Percentiles rank a stretch among this genome's conserved stretches.
These are phyloP conservation scores for Pygoscelis antarcticus DNA, from an alignment of 2,113 vertebrate genomes.

Conservation along the genomic window DNA sequence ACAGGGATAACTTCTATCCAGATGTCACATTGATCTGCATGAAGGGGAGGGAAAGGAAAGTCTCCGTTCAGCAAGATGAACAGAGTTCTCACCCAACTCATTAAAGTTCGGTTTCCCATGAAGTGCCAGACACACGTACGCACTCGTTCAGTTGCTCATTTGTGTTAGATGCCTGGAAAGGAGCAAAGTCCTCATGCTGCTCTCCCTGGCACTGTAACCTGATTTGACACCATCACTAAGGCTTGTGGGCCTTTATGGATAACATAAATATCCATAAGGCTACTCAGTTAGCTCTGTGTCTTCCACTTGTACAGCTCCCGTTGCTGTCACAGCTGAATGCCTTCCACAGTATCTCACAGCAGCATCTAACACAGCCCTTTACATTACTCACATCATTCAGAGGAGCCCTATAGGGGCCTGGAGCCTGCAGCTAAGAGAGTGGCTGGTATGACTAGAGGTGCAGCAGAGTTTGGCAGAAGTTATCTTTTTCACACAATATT, in stretches of 20 bases:
- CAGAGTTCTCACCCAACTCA: not conserved
- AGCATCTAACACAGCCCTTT: not conserved
- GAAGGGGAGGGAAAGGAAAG: not conserved
- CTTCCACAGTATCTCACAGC: not conserved
- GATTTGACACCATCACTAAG: not conserved
- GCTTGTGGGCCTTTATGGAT: not conserved
- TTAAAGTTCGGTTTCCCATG: not conserved
- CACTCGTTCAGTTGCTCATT: not conserved
- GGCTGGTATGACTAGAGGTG: not conserved
- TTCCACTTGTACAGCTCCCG: not conserved
- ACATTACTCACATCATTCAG: accelerated
- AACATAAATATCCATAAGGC: not conserved
- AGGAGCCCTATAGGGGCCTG: not conserved
- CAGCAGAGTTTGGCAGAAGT: not conserved
- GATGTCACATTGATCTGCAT: not conserved
- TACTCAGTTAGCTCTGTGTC: not conserved
- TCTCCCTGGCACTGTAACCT: not conserved
- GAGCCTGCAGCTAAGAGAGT: not conserved
- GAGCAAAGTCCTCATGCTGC: not conserved
- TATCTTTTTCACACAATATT: not conserved
- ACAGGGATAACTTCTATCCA: not conserved
- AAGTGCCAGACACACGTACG: not conserved
- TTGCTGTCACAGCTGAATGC: not conserved
- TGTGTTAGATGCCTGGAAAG: not conserved
- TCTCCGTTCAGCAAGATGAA: not conserved